Conservation (phyloP, 2,797 vertebrate genomes). For the Triplophysa yarkandensis region DNA sequence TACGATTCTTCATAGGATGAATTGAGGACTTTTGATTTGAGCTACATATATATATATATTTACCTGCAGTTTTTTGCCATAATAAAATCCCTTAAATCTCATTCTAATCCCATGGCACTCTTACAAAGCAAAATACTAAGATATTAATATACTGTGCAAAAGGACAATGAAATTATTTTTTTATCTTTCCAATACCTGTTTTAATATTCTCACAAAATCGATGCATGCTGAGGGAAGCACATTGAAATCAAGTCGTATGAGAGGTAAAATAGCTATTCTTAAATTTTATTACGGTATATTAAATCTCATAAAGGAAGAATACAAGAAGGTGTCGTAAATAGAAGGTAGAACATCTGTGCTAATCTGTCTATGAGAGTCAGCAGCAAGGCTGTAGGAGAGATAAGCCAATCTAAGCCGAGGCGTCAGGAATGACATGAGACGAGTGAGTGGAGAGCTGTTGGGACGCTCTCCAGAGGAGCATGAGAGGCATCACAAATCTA, state of each 20-base stretch:
- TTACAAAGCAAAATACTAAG: not conserved
- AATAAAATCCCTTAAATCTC: not conserved
- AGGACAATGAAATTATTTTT: slow-evolving; percentile 1
- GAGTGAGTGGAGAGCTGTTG: slow-evolving; percentile 51
- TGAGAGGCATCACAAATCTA: slow-evolving; percentile 61
- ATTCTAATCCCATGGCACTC: not conserved
- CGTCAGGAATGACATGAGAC: slow-evolving; percentile 56
- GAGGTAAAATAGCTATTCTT: slow-evolving; percentile 4
- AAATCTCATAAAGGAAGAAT: not conserved
- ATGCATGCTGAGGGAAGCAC: not conserved
- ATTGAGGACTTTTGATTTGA: not conserved
- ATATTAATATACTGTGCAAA: slow-evolving; percentile 7
- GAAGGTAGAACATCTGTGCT: slow-evolving; percentile 39
- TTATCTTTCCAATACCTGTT: slow-evolving; percentile 3
- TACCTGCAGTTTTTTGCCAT: not conserved
- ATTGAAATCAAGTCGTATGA: not conserved
- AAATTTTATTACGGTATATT: slow-evolving; percentile 16
- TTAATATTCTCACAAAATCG: slow-evolving; percentile 18
- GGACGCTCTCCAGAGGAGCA: slow-evolving; percentile 56
- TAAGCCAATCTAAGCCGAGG: slow-evolving; percentile 58
- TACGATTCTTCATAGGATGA: not conserved
- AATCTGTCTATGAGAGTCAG: slow-evolving; percentile 49
- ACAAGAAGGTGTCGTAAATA: slow-evolving; percentile 26
- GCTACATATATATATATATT: slow-evolving; percentile 11
- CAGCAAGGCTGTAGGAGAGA: slow-evolving; percentile 42